Base-by-base conservation (phyloP, 2,888 invertebrate genomes). In the Tachina grossa region DNA sequence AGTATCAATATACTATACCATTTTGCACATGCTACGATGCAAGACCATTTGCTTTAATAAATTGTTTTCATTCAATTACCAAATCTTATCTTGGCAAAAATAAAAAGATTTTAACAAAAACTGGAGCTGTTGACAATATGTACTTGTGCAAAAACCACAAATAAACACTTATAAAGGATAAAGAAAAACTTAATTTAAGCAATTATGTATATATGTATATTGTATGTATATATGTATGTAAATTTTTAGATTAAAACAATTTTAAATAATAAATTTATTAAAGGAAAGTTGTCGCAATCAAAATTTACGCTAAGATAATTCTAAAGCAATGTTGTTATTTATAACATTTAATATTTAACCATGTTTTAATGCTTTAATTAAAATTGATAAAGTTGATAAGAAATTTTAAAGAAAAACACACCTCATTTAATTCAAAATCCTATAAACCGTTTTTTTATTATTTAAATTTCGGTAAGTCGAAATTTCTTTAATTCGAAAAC, bases 61-160 rank as follows among this genome's bases (percentile, higher is more conserved):
- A n/a, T 19, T 49, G 19, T 57, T 43, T 16, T 8, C n/a, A 47
- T 9, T 55, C 41, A 78, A 71, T 71, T 31, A 31, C 31, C 55
- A 10, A 10, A 53, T 19, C 19, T 63, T 79, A 69, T 71, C 53
- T 19, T 39, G 43, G 13, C 19, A 14, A 45, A 31, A 71, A 45
- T 16, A 31, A 4, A 31, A 14, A 14, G 0, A 39, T 39, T 61
- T 53, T 14, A 59, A 45, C 16, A 77, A 13, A 9, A 74, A 2
- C 13, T 41, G 14, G 55, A 53, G 31, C 61, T 16, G 69, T 69
- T 71, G 51, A 43, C 16, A 78, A 78, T 69, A 31, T 31, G 31
- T 31, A 53, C 45, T 9, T 16, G 16, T 45, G 16, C 45, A 65
- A 31, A 72, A 31, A 31, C 31, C 9, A 14, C 6, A n/a, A 14